Evolutionary conservation across 2,888 invertebrate genomes (phyloP).

Genomic region (Eilema griseolum): DNA sequence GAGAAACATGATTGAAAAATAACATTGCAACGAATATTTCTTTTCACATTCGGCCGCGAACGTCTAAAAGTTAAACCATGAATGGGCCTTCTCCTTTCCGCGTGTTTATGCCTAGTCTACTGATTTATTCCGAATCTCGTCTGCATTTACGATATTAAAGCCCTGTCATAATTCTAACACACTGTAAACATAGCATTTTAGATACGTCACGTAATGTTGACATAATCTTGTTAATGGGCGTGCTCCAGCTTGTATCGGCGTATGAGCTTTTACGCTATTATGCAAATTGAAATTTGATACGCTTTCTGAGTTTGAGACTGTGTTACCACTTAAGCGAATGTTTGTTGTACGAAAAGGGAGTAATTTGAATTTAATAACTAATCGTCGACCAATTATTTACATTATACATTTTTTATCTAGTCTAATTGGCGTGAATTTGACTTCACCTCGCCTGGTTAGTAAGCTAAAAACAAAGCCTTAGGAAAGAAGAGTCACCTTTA

Average conservation of each 20-base stretch:
- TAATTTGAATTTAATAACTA: slow-evolving; percentile 51
- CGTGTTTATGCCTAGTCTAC: not conserved
- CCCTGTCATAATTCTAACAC: slow-evolving; percentile 39
- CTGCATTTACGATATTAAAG: slow-evolving; percentile 26
- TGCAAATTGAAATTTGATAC: slow-evolving; percentile 80
- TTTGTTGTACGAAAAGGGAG: slow-evolving; percentile 53
- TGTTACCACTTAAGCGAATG: slow-evolving; percentile 59
- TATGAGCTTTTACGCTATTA: slow-evolving; percentile 77
- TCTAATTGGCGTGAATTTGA: too few relatives aligned
- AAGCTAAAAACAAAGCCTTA: too few relatives aligned
- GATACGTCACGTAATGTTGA: slow-evolving; percentile 77
- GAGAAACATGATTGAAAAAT: too few relatives aligned
- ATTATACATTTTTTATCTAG: too few relatives aligned
- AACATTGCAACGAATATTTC: too few relatives aligned
- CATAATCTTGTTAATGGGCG: slow-evolving; percentile 75
- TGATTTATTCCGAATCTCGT: slow-evolving; percentile 22
- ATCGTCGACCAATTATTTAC: slow-evolving; percentile 2
- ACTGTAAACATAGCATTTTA: slow-evolving; percentile 61
- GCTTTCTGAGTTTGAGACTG: slow-evolving; percentile 65
- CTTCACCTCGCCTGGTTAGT: too few relatives aligned
- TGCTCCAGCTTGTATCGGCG: slow-evolving; percentile 70
- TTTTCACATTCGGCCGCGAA: not conserved
- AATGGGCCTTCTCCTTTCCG: not conserved
- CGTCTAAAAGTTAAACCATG: not conserved
- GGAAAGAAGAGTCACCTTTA: too few relatives aligned